Evolutionary conservation across 1,140 invertebrate genomes (phyloP).

Genomic region (Dolichoris vasculosae): DNA sequence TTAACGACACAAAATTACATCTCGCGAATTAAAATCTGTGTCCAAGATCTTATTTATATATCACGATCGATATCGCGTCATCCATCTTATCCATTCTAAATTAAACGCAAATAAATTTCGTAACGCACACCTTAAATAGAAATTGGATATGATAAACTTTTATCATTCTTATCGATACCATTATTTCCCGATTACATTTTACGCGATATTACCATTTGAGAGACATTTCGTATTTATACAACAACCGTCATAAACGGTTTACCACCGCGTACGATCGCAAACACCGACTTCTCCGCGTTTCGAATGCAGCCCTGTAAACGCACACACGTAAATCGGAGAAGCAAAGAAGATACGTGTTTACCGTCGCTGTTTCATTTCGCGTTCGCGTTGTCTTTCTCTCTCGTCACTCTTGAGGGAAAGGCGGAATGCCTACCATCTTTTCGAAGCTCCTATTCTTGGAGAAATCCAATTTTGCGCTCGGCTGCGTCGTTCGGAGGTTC

Average conservation of each 20-base stretch:
- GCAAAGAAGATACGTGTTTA: not conserved
- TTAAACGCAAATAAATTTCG: no score
- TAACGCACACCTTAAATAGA: no score
- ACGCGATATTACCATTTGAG: no score
- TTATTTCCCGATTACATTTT: no score
- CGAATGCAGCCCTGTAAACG: not conserved
- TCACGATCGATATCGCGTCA: no score
- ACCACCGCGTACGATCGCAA: not conserved
- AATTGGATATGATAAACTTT: no score
- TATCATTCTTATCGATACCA: no score
- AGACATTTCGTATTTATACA: not conserved
- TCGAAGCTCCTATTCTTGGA: slow-evolving; percentile 48
- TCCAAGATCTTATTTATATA: no score
- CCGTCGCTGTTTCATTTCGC: not conserved
- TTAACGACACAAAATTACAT: no score
- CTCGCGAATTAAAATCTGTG: no score
- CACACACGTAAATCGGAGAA: not conserved
- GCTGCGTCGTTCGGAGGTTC: slow-evolving; percentile 51
- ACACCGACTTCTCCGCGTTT: not conserved
- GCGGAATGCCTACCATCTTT: slow-evolving; percentile 27
- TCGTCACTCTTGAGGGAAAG: slow-evolving; percentile 9
- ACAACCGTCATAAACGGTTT: not conserved
- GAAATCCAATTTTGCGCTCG: slow-evolving; percentile 64
- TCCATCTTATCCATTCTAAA: no score
- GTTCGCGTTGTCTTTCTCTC: not conserved